phyloP scores from a whole-genome alignment of 2,888 invertebrate genomes.

The Eupithecia abbreviata region DNA sequence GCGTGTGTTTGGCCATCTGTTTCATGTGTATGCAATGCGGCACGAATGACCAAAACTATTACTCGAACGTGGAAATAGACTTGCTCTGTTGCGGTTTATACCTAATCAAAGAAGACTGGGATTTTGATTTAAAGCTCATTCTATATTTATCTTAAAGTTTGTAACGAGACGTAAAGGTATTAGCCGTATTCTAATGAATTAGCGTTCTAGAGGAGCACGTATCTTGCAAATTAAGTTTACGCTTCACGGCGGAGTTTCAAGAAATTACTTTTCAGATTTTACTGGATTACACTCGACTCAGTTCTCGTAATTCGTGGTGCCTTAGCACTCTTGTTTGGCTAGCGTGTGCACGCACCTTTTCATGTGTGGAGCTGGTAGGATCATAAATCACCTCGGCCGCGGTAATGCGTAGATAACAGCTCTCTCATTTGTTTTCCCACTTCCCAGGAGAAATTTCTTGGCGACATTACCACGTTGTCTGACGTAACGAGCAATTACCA shows the following conservation, averaged over 20 bases:
- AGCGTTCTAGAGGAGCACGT: background rate
- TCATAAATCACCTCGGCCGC: constrained; percentile 74
- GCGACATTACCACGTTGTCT: constrained; percentile 71
- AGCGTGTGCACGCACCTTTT: constrained; percentile 38
- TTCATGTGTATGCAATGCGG: constrained; percentile 16
- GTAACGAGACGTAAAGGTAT: background rate
- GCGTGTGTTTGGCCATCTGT: constrained; percentile 22
- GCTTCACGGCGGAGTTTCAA: background rate
- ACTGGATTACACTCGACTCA: background rate
- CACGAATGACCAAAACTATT: constrained; percentile 20
- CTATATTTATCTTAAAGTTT: background rate
- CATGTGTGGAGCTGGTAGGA: constrained; percentile 59
- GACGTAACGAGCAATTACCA: constrained; percentile 73
- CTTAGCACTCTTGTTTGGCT: background rate
- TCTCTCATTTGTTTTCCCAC: constrained; percentile 82
- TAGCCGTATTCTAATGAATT: background rate
- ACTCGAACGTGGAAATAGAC: background rate
- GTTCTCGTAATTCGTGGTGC: too few relatives aligned
- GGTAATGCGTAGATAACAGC: constrained; percentile 81
- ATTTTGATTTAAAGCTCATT: background rate
- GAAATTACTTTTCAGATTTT: background rate
- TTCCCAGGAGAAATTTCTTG: constrained; percentile 79
- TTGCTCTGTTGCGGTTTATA: background rate
- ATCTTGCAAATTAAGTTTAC: constrained; percentile 4
- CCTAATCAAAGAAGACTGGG: background rate